Evolutionary conservation across 2,113 vertebrate genomes (phyloP).

Genomic region (human): GRCh38 chr4:37958001-37958500

Average conservation of each 20-base stretch:
- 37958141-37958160: conserved; percentile 16
- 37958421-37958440: background rate
- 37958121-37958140: conserved; percentile 49
- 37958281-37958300: background rate
- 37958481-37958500: background rate
- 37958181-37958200: background rate
- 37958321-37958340: background rate
- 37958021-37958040: background rate
- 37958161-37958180: background rate
- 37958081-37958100: background rate
- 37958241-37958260: background rate
- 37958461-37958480: background rate
- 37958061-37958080: background rate
- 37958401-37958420: background rate
- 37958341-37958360: background rate
- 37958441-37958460: background rate
- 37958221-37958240: background rate
- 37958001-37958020: background rate
- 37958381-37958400: background rate
- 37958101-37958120: conserved; percentile 11
- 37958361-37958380: background rate
- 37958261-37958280: background rate
- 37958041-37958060: conserved; percentile 42
- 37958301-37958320: background rate
- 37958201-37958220: background rate